Percentiles rank a stretch among this genome's conserved stretches.
These are phyloP conservation scores for Agelastica alni DNA, from an alignment of 2,888 invertebrate genomes.

Conservation along the genomic window DNA sequence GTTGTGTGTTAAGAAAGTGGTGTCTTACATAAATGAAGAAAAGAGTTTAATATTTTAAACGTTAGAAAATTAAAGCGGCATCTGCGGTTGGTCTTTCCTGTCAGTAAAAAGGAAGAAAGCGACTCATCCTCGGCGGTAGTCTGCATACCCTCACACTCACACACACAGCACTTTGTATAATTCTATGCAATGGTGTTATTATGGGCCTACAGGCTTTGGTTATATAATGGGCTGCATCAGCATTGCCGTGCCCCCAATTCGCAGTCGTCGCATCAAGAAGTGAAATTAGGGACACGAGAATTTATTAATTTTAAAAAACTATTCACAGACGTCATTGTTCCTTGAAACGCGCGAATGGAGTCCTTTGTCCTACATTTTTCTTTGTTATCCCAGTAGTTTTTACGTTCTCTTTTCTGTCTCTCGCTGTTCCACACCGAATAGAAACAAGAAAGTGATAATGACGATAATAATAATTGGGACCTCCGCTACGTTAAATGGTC, in stretches of 20 bases:
- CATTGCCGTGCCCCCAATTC: not conserved
- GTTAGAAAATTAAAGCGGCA: too few species aligned
- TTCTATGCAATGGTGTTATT: conserved; percentile 10
- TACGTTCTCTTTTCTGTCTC: not conserved
- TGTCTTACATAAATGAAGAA: too few species aligned
- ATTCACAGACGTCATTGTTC: not conserved
- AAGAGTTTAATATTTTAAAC: too few species aligned
- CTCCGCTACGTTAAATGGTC: not conserved
- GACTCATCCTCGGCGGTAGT: not conserved
- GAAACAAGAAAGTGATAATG: not conserved
- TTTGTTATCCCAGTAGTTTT: not conserved
- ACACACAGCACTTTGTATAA: conserved; percentile 3
- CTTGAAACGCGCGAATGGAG: not conserved
- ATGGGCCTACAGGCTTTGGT: conserved; percentile 9
- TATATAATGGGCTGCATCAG: not conserved
- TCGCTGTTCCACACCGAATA: not conserved
- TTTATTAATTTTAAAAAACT: too few species aligned
- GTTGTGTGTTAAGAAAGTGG: too few species aligned
- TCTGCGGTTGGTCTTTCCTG: conserved; percentile 5
- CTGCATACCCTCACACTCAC: conserved; percentile 6
- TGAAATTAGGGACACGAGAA: not conserved
- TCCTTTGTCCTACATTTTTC: conserved; percentile 10
- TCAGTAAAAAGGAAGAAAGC: conserved; percentile 1
- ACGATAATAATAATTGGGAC: not conserved
- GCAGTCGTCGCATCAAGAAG: not conserved